phyloP scores from a whole-genome alignment of 2,888 invertebrate species.

The Tribolium freemani region DNA sequence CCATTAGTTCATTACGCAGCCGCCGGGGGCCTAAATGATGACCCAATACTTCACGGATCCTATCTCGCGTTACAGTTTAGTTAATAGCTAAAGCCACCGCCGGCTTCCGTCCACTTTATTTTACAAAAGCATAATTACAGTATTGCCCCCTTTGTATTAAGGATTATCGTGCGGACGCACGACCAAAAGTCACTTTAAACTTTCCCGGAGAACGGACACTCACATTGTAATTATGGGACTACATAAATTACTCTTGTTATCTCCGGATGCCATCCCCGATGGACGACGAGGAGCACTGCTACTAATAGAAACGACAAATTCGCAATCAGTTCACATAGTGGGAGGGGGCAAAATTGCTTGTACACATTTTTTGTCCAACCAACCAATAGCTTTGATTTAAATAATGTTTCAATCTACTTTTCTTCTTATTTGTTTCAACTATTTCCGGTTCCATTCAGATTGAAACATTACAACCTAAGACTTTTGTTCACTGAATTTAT shows the following conservation, averaged over 20 bases:
- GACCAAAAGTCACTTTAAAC: conserved; percentile 43
- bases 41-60: conserved; percentile 56
- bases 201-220: conserved; percentile 38
- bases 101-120: conserved; percentile 51
- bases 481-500: background rate
- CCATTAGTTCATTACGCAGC: conserved; percentile 53
- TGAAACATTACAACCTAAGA: background rate
- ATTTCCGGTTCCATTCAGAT: background rate
- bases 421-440: background rate
- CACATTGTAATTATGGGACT: conserved; percentile 41
- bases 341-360: background rate
- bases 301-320: conserved; percentile 36
- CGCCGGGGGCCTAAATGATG: conserved; percentile 55
- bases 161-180: conserved; percentile 45
- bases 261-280: conserved; percentile 30
- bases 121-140: conserved; percentile 51
- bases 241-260: conserved; percentile 43
- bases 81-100: conserved; percentile 52
- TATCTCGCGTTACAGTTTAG: conserved; percentile 51
- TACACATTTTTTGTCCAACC: background rate
- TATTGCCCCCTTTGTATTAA: conserved; percentile 44
- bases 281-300: conserved; percentile 9
- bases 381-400: background rate
- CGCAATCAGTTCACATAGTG: background rate
- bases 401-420: too few relatives aligned